Percentiles rank a stretch among this genome's conserved stretches.
Conservation (phyloP, 2,113 vertebrate genomes). For the Siphamia tubifer region DNA sequence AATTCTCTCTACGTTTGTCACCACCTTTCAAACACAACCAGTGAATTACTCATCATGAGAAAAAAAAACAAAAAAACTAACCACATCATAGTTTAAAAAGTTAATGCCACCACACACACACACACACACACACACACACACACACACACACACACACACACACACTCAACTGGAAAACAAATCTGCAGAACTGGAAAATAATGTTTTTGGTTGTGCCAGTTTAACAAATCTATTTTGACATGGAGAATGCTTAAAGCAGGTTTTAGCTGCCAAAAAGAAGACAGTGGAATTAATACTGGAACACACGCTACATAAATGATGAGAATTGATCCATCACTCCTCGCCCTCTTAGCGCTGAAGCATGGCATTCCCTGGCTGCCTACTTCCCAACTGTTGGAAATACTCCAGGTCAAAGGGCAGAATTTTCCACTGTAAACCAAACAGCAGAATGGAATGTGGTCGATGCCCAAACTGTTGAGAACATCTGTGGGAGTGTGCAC, state of each 20-base stretch:
- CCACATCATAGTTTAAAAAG: too few species aligned
- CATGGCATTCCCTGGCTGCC: conserved; percentile 56
- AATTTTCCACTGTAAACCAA: conserved; percentile 71
- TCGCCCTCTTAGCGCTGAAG: conserved; percentile 20
- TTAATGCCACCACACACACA: too few species aligned
- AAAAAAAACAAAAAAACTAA: too few species aligned
- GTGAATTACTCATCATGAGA: too few species aligned
- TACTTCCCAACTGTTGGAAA: conserved; percentile 55
- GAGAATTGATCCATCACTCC: conserved; percentile 34
- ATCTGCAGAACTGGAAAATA: background rate
- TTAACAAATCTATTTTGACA: background rate
- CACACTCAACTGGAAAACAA: too few species aligned
- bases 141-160: too few species aligned
- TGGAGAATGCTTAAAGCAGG: background rate
- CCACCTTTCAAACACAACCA: too few species aligned
- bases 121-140: too few species aligned
- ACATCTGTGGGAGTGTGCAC: conserved; percentile 29
- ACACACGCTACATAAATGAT: conserved; percentile 16
- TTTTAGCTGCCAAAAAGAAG: background rate
- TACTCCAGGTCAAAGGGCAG: conserved; percentile 62
- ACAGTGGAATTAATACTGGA: conserved; percentile 5
- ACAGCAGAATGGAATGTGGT: conserved; percentile 66
- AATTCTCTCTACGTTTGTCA: too few species aligned
- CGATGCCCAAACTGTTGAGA: conserved; percentile 58
- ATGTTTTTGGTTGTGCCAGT: background rate